Percentiles rank a stretch among this genome's conserved stretches.
phyloP scores from a whole-genome alignment of 2,113 vertebrate genomes.

The Istiophorus platypterus region DNA sequence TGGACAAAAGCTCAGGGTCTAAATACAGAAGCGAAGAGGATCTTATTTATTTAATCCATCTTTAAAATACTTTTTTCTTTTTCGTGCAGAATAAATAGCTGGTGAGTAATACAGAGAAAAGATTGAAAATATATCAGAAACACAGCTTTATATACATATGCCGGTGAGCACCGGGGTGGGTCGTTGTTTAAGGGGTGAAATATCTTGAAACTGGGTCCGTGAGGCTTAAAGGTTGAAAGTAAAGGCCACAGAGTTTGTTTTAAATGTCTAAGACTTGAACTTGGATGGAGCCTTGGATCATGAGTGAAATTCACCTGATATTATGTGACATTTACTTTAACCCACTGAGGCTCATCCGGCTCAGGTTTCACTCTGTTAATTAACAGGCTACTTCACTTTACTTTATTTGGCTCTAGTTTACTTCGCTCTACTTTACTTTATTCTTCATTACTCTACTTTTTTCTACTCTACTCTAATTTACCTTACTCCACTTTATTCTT shows the following conservation, averaged over 20 bases:
- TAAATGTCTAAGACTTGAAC: conserved; percentile 4
- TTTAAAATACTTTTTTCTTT: no score
- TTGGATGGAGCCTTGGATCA: neutral
- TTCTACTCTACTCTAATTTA: no score
- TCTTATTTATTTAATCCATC: no score
- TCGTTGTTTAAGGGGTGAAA: conserved; percentile 1
- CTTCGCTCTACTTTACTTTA: no score
- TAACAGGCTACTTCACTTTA: no score
- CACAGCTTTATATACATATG: no score
- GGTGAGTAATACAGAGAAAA: no score
- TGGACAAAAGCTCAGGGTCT: neutral
- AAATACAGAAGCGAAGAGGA: neutral
- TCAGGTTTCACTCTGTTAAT: neutral
- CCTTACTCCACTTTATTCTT: no score
- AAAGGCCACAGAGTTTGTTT: conserved; percentile 56
- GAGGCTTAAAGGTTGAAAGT: conserved; percentile 40
- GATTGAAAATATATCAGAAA: no score
- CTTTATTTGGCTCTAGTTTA: no score
- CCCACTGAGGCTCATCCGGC: neutral
- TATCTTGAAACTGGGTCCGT: conserved; percentile 46
- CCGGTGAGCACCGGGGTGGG: conserved; percentile 14
- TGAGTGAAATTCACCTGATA: conserved; percentile 3
- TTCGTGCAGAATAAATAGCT: no score
- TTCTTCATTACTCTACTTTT: no score
- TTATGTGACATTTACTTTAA: neutral